Base-by-base conservation (phyloP, 2,888 invertebrate species). In the Hirtodrosophila alboralis region DNA sequence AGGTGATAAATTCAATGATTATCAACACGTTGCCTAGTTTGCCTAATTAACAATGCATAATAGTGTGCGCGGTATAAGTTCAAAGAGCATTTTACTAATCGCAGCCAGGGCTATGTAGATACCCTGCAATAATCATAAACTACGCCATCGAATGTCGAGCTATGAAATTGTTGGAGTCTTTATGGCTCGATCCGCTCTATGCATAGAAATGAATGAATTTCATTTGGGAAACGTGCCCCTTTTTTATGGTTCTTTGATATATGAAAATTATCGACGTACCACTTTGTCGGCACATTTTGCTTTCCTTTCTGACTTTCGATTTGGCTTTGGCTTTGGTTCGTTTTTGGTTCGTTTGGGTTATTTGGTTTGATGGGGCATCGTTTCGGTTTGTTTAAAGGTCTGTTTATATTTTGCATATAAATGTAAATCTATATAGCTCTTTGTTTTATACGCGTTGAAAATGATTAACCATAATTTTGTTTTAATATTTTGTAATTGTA, bases 401-500 rank as follows among this genome's bases (percentile, higher is more conserved):
- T 76, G 53, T 57, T 63, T 79, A 70, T 70, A 69, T 79, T 86
- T 86, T 79, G 79, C 73, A 86, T 79, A 84, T 60, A 49, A 49
- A 60, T 67, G 54, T 71, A 36, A 40, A 49, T 61, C 62, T 62
- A 73, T 61, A 61, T 66, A 64, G 59, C 48, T 60, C 52, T 53
- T 44, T 23, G 52, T 30, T 27, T 54, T 26, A 53, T 64, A 66
- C 62, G 80, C 81, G 51, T 43, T 51, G 37, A 49, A 75, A 86
- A 78, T 86, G 63, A 81, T 84, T 78, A 77, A 45, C 85, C 69
- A 86, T 84, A 72, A 84, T 67, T 81, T 61, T 62, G 61, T 61
- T 81, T 84, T 75, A 86, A 71, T 84, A 81, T 86, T 84, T 86
- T 75, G 79, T 81, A 86, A 81, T 86, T 86, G 85, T 81, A 84